Conservation (phyloP, 2,797 vertebrate genomes). For the Trichosurus vulpecula region DNA sequence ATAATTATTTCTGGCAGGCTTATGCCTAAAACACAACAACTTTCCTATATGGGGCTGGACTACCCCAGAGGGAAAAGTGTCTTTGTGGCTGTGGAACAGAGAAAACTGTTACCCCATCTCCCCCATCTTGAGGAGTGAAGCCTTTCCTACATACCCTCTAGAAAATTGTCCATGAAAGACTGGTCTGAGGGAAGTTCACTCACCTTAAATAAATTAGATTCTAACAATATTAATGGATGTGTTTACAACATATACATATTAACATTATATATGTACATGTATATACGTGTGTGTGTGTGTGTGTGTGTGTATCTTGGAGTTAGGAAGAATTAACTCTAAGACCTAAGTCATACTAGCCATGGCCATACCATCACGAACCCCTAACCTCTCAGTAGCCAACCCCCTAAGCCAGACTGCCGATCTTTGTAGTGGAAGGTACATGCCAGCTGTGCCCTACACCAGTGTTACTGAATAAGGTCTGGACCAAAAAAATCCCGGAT, state of each 20-base stretch:
- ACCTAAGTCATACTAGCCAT: not conserved
- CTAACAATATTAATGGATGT: too few relatives aligned
- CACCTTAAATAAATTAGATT: not conserved
- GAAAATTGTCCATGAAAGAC: not conserved
- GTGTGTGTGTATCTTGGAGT: not conserved
- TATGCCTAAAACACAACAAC: not conserved
- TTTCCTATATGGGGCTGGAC: not conserved
- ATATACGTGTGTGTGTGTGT: not conserved
- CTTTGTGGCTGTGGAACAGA: not conserved
- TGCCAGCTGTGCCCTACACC: not conserved
- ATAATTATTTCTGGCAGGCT: not conserved
- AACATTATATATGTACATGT: not conserved
- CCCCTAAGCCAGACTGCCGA: not conserved
- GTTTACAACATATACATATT: too few relatives aligned
- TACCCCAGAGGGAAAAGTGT: conserved; percentile 4
- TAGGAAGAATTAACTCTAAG: not conserved
- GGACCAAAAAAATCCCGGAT: not conserved
- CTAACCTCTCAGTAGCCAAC: not conserved
- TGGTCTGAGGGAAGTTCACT: not conserved
- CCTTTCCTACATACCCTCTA: not conserved
- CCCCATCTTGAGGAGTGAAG: conserved; percentile 41
- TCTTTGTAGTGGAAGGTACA: not conserved
- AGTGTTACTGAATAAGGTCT: not conserved
- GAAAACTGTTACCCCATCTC: not conserved
- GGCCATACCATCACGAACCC: too few relatives aligned